Conservation (phyloP, 2,888 invertebrate species). For the Lottia gigantea region DNA sequence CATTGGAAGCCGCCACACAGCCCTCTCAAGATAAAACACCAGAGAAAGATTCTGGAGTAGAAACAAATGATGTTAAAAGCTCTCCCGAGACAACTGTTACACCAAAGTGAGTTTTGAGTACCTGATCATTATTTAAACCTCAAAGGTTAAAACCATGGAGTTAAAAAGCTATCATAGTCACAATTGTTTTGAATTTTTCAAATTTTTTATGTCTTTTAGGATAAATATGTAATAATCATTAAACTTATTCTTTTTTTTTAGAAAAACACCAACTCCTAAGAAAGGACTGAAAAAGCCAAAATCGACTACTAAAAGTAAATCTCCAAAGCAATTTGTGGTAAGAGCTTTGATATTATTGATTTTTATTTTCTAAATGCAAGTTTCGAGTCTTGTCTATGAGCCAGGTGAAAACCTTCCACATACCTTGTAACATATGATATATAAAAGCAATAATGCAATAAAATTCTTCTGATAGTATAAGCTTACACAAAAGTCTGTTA, state of each 20-base stretch:
- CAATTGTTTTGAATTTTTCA: no score
- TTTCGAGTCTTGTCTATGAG: no score
- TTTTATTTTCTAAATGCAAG: no score
- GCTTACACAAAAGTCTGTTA: no score
- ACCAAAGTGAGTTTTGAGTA: no score
- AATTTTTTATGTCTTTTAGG: background rate
- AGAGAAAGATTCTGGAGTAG: background rate
- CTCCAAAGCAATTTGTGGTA: slow-evolving; percentile 7
- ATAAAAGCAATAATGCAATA: no score
- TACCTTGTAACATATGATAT: no score
- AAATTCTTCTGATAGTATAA: no score
- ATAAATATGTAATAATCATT: background rate
- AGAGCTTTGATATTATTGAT: background rate
- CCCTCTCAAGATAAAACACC: background rate
- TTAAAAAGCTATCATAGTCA: no score
- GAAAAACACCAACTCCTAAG: slow-evolving; percentile 12
- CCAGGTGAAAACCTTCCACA: no score
- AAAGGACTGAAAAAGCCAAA: slow-evolving; percentile 17
- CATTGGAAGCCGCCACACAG: background rate
- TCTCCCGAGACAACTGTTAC: background rate
- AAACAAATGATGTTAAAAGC: background rate
- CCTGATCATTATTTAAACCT: no score
- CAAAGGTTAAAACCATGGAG: no score
- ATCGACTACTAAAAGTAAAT: background rate
- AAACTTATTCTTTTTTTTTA: background rate